Evolutionary conservation across 2,797 vertebrate species (phyloP).

Genomic region (Galaxias olidus): DNA sequence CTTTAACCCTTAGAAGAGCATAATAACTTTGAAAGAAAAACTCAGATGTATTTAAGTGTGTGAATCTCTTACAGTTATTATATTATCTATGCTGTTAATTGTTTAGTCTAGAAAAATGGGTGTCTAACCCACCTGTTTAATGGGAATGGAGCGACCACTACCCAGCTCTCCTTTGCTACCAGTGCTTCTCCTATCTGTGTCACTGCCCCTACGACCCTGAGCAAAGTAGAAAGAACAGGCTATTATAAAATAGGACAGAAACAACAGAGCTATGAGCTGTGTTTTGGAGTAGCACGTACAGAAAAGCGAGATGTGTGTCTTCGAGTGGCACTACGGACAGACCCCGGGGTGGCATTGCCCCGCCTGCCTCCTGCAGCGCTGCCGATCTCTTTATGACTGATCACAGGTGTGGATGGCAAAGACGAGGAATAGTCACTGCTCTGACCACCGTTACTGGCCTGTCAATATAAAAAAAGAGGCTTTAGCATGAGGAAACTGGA

Average conservation of each 20-base stretch:
- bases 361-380: conserved; percentile 70
- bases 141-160: conserved; percentile 87
- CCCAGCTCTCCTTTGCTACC: conserved; percentile 86
- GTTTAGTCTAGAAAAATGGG: too few relatives aligned
- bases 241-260: background rate
- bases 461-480: too few relatives aligned
- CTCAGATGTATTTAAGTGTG: too few relatives aligned
- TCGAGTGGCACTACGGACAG: conserved; percentile 84
- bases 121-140: conserved; percentile 84
- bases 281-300: too few relatives aligned
- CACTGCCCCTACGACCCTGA: conserved; percentile 90
- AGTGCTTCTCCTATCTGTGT: conserved; percentile 88
- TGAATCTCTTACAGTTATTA: too few relatives aligned
- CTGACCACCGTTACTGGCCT: conserved; percentile 91
- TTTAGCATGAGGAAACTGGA: too few relatives aligned
- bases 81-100: too few relatives aligned
- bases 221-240: conserved; percentile 5
- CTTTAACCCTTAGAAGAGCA: too few relatives aligned
- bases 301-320: conserved; percentile 86
- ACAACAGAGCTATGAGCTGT: background rate
- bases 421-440: conserved; percentile 93
- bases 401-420: conserved; percentile 90
- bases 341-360: conserved; percentile 81
- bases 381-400: conserved; percentile 88
- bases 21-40: too few relatives aligned